Percentiles rank a stretch among this genome's conserved stretches.
These are phyloP conservation scores for Strix uralensis DNA, from an alignment of 2,113 vertebrate genomes.

Conservation along the genomic window DNA sequence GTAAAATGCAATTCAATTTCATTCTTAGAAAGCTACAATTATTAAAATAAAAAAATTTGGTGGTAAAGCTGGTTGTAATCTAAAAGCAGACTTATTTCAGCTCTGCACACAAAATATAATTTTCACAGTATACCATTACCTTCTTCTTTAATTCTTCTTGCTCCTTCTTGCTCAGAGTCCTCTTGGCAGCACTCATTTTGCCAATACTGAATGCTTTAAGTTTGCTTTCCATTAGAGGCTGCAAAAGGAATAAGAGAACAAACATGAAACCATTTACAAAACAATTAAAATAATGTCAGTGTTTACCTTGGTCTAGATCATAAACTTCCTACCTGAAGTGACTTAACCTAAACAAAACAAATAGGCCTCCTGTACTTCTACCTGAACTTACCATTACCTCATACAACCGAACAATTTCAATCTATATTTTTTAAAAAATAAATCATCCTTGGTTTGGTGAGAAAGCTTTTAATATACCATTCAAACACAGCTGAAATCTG, in stretches of 20 bases:
- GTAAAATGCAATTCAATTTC: background rate
- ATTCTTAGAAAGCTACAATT: background rate
- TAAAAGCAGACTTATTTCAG: background rate
- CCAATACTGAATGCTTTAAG: slow-evolving; percentile 97
- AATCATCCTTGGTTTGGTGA: background rate
- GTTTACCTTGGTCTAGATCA: background rate
- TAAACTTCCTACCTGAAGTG: background rate
- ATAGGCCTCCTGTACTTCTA: background rate
- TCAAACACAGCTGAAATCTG: background rate
- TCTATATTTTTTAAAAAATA: background rate
- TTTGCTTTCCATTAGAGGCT: slow-evolving; percentile 94
- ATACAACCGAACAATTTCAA: background rate
- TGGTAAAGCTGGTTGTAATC: background rate
- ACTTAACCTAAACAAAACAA: background rate
- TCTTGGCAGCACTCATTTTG: slow-evolving; percentile 94
- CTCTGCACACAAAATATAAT: background rate
- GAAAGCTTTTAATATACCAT: background rate
- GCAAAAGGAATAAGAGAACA: slow-evolving; percentile 14
- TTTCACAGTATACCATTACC: slow-evolving; percentile 67
- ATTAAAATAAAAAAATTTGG: background rate
- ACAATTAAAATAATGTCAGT: background rate
- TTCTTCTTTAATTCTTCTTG: slow-evolving; percentile 98
- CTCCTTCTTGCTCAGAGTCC: slow-evolving; percentile 96
- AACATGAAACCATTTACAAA: background rate
- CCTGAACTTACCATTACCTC: background rate